Conservation (phyloP, 2,888 invertebrate species). For the Thecocarcelia acutangulata region DNA sequence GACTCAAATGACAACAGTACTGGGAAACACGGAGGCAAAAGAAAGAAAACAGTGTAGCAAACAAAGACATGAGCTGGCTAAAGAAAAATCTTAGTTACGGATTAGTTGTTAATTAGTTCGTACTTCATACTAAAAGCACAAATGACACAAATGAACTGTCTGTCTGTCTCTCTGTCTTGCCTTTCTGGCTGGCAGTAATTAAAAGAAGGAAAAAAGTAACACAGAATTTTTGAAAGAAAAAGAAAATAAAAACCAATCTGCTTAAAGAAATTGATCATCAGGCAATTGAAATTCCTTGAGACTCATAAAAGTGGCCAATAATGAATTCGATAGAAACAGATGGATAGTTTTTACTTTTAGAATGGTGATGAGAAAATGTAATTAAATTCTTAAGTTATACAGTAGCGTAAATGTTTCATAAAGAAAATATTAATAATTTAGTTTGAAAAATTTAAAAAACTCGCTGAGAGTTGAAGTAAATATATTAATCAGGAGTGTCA, state of each 20-base stretch:
- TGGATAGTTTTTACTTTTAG: neutral
- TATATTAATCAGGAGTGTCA: too few species aligned
- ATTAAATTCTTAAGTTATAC: constrained; percentile 24
- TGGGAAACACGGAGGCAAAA: neutral
- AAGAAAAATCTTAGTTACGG: constrained; percentile 40
- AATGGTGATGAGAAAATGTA: neutral
- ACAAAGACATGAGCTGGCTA: constrained; percentile 34
- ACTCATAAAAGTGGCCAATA: constrained; percentile 29
- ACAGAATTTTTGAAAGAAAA: neutral
- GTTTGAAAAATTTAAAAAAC: neutral
- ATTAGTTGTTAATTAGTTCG: constrained; percentile 68
- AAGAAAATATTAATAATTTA: neutral
- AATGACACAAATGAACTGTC: constrained; percentile 57
- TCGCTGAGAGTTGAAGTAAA: neutral
- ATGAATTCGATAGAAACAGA: constrained; percentile 15
- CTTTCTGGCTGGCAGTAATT: constrained; percentile 9
- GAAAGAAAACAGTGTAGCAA: neutral
- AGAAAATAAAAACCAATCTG: neutral
- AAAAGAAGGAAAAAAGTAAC: neutral
- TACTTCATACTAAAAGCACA: constrained; percentile 45
- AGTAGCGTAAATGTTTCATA: neutral
- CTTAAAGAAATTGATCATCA: constrained; percentile 42
- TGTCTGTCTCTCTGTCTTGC: neutral
- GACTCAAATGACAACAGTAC: neutral
- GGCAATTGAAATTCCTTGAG: constrained; percentile 9